phyloP scores from a whole-genome alignment of 2,797 vertebrate genomes.

The Prunella strophiata region DNA sequence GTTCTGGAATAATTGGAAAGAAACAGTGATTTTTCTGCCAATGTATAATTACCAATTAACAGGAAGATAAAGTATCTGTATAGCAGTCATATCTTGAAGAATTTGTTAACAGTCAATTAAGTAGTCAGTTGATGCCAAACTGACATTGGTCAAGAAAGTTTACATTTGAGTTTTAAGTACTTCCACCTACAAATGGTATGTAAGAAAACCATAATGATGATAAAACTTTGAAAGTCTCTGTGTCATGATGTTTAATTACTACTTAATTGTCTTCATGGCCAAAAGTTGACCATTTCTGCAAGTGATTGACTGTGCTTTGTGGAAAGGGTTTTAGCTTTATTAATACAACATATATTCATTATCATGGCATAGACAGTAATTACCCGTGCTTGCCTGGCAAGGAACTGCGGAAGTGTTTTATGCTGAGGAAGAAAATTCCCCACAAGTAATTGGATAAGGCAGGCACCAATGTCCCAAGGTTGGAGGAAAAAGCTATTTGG shows the following conservation, averaged over 20 bases:
- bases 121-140: slow-evolving; percentile 64
- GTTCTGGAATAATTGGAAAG: slow-evolving; percentile 78
- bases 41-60: slow-evolving; percentile 82
- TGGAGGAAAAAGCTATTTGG: neutral
- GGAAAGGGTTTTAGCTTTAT: slow-evolving; percentile 5
- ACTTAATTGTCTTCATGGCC: neutral
- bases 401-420: neutral
- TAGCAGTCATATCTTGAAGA: slow-evolving; percentile 73
- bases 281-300: neutral
- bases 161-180: slow-evolving; percentile 57
- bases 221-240: neutral
- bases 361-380: slow-evolving; percentile 13
- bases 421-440: neutral
- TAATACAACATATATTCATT: slow-evolving; percentile 38
- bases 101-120: slow-evolving; percentile 81
- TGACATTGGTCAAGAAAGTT: slow-evolving; percentile 74
- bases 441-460: rapidly evolving
- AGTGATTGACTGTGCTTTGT: neutral
- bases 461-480: neutral
- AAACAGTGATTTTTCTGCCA: slow-evolving; percentile 78
- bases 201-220: neutral
- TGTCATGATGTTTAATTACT: neutral
- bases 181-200: slow-evolving; percentile 7
- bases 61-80: slow-evolving; percentile 76
- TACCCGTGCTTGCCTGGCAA: neutral